These are phyloP conservation scores for Phytoseiulus persimilis DNA, from an alignment of 2,888 invertebrate genomes.

Conservation along the genomic window DNA sequence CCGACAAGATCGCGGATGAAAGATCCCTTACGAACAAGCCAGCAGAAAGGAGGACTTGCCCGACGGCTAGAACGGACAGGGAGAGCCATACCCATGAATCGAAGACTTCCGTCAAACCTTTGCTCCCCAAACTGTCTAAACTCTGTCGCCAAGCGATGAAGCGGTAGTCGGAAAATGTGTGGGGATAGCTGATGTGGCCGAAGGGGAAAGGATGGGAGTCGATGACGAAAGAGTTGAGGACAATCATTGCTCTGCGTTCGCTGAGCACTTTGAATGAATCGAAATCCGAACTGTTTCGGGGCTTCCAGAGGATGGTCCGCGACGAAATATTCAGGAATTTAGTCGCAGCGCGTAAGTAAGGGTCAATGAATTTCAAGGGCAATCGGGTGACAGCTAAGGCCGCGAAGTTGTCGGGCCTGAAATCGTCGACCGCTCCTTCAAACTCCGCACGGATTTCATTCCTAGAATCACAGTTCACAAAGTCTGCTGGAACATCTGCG, in stretches of 20 bases:
- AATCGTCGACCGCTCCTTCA: background rate
- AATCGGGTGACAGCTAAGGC: background rate
- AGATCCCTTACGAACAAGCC: background rate
- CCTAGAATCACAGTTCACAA: background rate
- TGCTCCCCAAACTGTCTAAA: background rate
- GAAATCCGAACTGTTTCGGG: background rate
- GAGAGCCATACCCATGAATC: background rate
- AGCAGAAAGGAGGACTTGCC: background rate
- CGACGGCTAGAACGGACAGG: background rate
- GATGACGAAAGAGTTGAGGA: background rate
- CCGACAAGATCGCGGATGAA: background rate
- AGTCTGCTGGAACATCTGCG: background rate
- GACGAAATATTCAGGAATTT: background rate
- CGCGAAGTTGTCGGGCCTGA: background rate
- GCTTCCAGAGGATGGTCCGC: background rate
- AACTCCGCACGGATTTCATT: background rate
- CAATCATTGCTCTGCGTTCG: background rate
- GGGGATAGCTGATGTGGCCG: background rate
- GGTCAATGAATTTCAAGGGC: background rate
- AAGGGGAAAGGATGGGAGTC: background rate
- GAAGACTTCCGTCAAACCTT: background rate
- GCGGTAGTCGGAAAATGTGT: background rate
- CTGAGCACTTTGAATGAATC: background rate
- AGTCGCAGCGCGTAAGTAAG: background rate
- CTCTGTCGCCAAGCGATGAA: background rate